These are phyloP conservation scores for Nomada flava DNA, from an alignment of 2,888 invertebrate species.

Conservation along the genomic window DNA sequence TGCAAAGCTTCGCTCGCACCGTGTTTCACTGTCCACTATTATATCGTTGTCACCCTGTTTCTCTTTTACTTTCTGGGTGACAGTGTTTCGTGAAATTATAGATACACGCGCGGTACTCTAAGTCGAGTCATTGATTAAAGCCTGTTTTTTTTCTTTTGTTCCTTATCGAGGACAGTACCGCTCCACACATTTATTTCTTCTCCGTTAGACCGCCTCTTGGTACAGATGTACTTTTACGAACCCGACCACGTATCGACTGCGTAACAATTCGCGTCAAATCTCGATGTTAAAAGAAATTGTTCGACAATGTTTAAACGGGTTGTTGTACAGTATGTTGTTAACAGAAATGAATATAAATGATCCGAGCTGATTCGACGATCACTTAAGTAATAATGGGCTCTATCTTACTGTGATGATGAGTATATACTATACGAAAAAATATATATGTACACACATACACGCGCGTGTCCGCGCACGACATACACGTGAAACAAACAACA, in stretches of 20 bases:
- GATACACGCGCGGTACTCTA: slow-evolving; percentile 1
- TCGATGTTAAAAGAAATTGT: slow-evolving; percentile 51
- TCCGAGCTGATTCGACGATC: slow-evolving; percentile 79
- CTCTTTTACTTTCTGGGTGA: background rate
- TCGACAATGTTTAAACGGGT: slow-evolving; percentile 76
- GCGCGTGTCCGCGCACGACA: slow-evolving; percentile 36
- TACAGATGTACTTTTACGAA: background rate
- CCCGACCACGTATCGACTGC: slow-evolving; percentile 26
- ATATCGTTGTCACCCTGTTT: background rate
- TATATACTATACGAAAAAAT: slow-evolving; percentile 72
- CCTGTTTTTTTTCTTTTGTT: background rate
- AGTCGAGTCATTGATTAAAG: background rate
- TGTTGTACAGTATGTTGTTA: slow-evolving; percentile 82
- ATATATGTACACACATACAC: slow-evolving; percentile 56
- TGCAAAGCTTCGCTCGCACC: background rate
- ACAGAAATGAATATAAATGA: slow-evolving; percentile 75
- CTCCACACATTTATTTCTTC: slow-evolving; percentile 16
- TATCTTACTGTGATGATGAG: slow-evolving; percentile 84
- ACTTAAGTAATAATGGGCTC: slow-evolving; percentile 82
- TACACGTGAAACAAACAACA: slow-evolving; percentile 74
- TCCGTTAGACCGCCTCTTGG: too few relatives aligned
- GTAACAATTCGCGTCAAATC: slow-evolving; percentile 44
- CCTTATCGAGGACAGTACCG: slow-evolving; percentile 32
- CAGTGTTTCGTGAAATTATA: slow-evolving; percentile 24
- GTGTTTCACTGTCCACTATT: background rate